Evolutionary conservation across 2,113 vertebrate genomes (phyloP), one percentile per base, ranked within the genome.

Genomic region (Meles meles): DNA sequence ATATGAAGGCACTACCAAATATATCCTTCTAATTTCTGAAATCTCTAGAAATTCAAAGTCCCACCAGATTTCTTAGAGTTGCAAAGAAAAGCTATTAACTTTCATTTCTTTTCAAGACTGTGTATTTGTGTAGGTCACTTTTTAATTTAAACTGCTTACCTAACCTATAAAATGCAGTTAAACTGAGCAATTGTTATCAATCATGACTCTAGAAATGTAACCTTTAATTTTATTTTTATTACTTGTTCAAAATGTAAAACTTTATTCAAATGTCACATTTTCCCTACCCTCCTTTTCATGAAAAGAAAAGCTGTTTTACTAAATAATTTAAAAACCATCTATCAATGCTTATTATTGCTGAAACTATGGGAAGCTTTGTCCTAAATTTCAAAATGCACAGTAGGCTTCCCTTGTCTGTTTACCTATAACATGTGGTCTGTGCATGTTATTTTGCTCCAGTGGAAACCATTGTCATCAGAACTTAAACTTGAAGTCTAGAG

Each of bases 111-210:
- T 98, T 97, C 94, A 93, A 97, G 93, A 94, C 63, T 31, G 49
- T 87, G 61, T 97, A 82, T 92, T 98, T 95, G 95, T 98, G 65
- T 97, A 98, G 96, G 97, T 98, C 92, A 96, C 90, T 96, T 96
- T 97, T 98, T 98, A 98, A 98, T 98, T 98, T 96, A 97, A 97
- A 96, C 52, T 96, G 95, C 92, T 97, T 94, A 90, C 90, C 82
- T 97, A 98, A 97, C 96, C 98, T 98, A 98, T 97, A 97, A 98
- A 98, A 97, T 94, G 90, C 86, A 98, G 88, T 97, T 97, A 98
- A 96, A 97, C 72, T 49, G 27, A 93, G 92, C 52, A 93, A 87
- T 97, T 93, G 71, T 89, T 97, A 98, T 97, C 97, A 98, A 97
- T 98, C 96, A 96, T 65, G 82, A 94, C 88, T 95, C 72, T 59